Evolutionary conservation across 2,888 invertebrate species (phyloP).

Genomic region (Drosophila lutescens): DNA sequence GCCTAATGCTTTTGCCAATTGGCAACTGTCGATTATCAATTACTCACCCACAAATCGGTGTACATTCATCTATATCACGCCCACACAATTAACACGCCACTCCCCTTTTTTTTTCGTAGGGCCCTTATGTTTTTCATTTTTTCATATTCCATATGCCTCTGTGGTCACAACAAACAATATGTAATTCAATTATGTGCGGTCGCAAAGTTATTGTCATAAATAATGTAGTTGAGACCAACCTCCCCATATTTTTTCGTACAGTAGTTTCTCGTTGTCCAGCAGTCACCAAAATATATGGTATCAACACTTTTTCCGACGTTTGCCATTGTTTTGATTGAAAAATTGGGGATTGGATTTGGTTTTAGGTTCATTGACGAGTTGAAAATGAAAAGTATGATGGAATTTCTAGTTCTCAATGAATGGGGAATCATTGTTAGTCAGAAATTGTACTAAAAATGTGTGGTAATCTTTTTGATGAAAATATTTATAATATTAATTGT

Average conservation of each 20-base stretch:
- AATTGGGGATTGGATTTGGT: constrained; percentile 11
- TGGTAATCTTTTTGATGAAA: background rate
- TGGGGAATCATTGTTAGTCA: constrained; percentile 19
- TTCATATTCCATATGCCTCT: constrained; percentile 1
- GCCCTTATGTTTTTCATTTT: constrained; percentile 2
- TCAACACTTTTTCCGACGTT: constrained; percentile 31
- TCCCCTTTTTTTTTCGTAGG: constrained; percentile 27
- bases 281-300: constrained; percentile 27
- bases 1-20: constrained; percentile 29
- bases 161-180: constrained; percentile 62
- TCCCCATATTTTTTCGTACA: constrained; percentile 3
- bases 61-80: constrained; percentile 78
- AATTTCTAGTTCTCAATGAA: constrained; percentile 12
- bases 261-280: constrained; percentile 10
- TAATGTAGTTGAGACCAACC: constrained; percentile 49
- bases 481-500: no score
- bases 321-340: constrained; percentile 5
- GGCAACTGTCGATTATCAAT: constrained; percentile 25
- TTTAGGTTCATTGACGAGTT: constrained; percentile 21
- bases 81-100: constrained; percentile 74
- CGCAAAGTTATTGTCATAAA: constrained; percentile 69
- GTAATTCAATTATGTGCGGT: constrained; percentile 75
- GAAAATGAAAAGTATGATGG: constrained; percentile 1
- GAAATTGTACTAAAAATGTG: background rate
- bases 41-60: constrained; percentile 52